Evolutionary conservation across 2,113 vertebrate species (phyloP), one percentile per base, ranked within the genome.

Genomic region (Aegithalos caudatus): DNA sequence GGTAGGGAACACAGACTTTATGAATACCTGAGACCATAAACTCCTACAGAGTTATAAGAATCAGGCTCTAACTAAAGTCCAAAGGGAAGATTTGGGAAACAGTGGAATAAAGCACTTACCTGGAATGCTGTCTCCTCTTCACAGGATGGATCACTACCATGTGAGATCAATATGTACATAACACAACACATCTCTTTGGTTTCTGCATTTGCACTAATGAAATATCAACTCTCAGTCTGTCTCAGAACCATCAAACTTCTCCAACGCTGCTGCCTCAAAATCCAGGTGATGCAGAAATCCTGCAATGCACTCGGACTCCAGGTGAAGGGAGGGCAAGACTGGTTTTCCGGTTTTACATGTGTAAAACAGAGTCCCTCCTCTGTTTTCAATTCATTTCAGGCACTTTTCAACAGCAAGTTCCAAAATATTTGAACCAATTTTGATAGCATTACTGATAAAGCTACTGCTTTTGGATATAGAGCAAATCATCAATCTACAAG

Each of bases 161-260:
- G 2, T 10, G 14, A 47, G 42, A 2, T 4, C 3, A 62, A 7
- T 20, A 3, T 0, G 28, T 13, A 7, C 3, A 0, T 1, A 9
- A 37, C 3, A 11, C 62, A 28, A 2, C 35, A 10, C 19, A 37
- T 4, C 54, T 16, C n/a, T 1, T 3, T 3, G 53, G 35, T 1
- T 86, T 35, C 79, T 58, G 60, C 22, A 22, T 15, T 50, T 38
- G 44, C 5, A 16, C 35, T 29, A 10, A 35, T 11, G 44, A 64
- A 15, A 42, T 66, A 28, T 19, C 31, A 35, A 48, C 40, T 48
- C 45, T 10, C 14, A 22, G 37, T 7, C 73, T 37, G 38, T 8
- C 62, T 58, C 58, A 62, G 58, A 81, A 8, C 22, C 23, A 16
- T 5, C 33, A 28, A 37, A 29, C 6, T 35, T 57, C 37, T 76